Evolutionary conservation across 2,797 vertebrate genomes (phyloP).

Genomic region (Eremophila alpestris): DNA sequence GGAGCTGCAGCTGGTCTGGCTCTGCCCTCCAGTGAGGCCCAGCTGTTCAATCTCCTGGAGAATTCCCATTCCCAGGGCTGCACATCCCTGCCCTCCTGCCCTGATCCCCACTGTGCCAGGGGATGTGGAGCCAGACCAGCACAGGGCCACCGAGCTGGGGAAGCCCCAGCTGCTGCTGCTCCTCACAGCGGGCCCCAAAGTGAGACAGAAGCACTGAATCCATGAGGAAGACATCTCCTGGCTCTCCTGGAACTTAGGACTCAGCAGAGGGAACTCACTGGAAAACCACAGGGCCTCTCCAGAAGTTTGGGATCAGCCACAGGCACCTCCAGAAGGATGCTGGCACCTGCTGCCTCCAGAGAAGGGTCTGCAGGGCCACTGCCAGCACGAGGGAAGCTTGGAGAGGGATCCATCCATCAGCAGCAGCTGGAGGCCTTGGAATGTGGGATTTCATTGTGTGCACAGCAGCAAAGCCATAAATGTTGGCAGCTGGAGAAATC

Average conservation of each 20-base stretch:
- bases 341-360: background rate
- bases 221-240: background rate
- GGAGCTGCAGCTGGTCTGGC: background rate
- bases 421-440: background rate
- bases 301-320: background rate
- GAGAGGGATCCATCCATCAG: background rate
- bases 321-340: background rate
- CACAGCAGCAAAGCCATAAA: background rate
- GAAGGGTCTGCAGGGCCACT: background rate
- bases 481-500: background rate
- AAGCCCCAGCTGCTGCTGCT: background rate
- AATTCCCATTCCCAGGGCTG: background rate
- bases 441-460: background rate
- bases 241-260: background rate
- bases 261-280: background rate
- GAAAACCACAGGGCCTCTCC: accelerated
- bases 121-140: background rate
- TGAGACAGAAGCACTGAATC: background rate
- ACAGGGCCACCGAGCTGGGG: accelerated
- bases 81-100: background rate
- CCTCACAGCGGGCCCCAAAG: background rate
- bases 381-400: accelerated
- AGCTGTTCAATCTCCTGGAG: background rate
- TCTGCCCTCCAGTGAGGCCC: background rate
- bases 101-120: background rate